A percentile compares a stretch with the other conserved stretches of the same genome.
phyloP scores from a whole-genome alignment of 2,888 invertebrate species.

The Rugalucina vietnamica region DNA sequence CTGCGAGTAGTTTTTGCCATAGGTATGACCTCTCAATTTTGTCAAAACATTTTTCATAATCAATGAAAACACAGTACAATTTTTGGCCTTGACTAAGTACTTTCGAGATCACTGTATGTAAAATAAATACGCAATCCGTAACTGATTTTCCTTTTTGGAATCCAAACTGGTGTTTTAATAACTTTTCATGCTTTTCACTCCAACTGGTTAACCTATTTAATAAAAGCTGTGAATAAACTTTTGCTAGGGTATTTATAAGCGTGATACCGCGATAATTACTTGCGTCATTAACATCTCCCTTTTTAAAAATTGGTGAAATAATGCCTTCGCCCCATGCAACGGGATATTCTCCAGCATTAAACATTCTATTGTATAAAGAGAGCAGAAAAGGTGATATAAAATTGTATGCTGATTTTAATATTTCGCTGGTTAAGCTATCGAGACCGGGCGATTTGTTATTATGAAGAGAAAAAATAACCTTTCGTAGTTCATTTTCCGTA shows the following conservation, averaged over 20 bases:
- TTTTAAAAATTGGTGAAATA: conserved; percentile 32
- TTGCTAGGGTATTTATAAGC: conserved; percentile 17
- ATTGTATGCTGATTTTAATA: neutral
- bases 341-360: conserved; percentile 22
- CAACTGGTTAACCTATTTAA: conserved; percentile 18
- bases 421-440: neutral
- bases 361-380: conserved; percentile 25
- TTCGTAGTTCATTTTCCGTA: neutral
- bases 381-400: conserved; percentile 25
- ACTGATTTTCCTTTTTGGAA: conserved; percentile 34
- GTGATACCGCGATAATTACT: conserved; percentile 20
- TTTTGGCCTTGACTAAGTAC: conserved; percentile 12
- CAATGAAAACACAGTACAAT: conserved; percentile 31
- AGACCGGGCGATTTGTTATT: neutral
- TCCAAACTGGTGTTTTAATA: conserved; percentile 30
- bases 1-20: conserved; percentile 26
- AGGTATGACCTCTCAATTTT: conserved; percentile 19
- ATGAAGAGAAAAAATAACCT: neutral
- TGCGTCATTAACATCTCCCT: neutral
- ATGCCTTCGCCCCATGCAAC: conserved; percentile 36
- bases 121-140: conserved; percentile 27
- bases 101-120: conserved; percentile 38
- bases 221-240: conserved; percentile 33
- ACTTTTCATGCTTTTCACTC: conserved; percentile 22
- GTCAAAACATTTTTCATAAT: conserved; percentile 44